phyloP scores from a whole-genome alignment of 1,140 invertebrate species.

The Acromyrmex charruanus region DNA sequence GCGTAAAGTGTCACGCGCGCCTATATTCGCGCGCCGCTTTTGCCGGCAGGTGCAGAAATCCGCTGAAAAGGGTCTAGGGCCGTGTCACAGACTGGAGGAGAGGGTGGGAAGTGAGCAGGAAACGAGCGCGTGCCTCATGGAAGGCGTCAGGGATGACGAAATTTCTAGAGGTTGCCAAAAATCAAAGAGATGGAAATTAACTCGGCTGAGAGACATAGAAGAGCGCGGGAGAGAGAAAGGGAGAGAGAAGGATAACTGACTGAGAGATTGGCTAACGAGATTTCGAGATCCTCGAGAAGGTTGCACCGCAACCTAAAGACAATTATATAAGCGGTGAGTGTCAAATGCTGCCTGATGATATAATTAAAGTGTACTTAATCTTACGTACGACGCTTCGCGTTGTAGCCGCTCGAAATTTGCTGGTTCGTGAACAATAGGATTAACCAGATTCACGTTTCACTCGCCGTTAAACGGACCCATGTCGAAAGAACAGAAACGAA shows the following conservation, averaged over 20 bases:
- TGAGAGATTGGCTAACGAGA: conserved; percentile 78
- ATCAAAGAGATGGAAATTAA: conserved; percentile 85
- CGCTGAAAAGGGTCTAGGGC: conserved; percentile 56
- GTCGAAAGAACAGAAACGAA: conserved; percentile 2
- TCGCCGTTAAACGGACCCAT: conserved; percentile 9
- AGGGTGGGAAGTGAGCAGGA: neutral
- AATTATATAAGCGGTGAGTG: conserved; percentile 65
- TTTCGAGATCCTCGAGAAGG: conserved; percentile 69
- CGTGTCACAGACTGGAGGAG: conserved; percentile 13
- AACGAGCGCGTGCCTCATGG: conserved; percentile 48
- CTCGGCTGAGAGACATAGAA: conserved; percentile 51
- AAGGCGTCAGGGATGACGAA: conserved; percentile 47
- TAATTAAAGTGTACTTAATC: conserved; percentile 66
- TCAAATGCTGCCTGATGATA: conserved; percentile 64
- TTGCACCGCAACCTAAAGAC: conserved; percentile 62
- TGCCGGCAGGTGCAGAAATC: conserved; percentile 67
- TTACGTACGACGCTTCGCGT: conserved; percentile 45
- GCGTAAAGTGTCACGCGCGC: conserved; percentile 61
- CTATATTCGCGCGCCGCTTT: conserved; percentile 63
- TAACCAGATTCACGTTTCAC: conserved; percentile 52
- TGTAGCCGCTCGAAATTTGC: conserved; percentile 44
- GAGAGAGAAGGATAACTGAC: conserved; percentile 43
- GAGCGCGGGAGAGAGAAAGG: neutral
- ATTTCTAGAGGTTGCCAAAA: conserved; percentile 77
- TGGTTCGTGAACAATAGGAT: conserved; percentile 45